These are phyloP conservation scores for Centropristis striata DNA, from an alignment of 2,113 vertebrate species.

Conservation along the genomic window DNA sequence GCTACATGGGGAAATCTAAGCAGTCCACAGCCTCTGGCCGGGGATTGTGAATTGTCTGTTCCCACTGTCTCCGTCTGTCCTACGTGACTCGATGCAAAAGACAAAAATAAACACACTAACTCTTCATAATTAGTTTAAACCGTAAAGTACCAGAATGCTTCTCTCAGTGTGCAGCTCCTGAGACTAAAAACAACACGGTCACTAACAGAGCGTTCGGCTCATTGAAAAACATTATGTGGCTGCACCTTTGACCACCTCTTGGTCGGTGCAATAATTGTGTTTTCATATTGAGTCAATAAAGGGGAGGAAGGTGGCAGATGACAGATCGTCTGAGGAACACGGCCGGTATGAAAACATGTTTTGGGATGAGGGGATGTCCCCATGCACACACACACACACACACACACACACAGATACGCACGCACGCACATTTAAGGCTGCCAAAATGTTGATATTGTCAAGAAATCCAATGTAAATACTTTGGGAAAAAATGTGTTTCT, in stretches of 20 bases:
- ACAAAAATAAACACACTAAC: neutral
- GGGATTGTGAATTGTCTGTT: neutral
- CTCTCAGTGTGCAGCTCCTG: slow-evolving; percentile 1
- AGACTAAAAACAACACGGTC: neutral
- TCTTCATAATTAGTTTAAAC: neutral
- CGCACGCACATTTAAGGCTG: neutral
- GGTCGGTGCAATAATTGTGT: slow-evolving; percentile 57
- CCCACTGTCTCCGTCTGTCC: neutral
- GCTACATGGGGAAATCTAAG: slow-evolving; percentile 12
- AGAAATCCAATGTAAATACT: neutral
- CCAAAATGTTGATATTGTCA: neutral
- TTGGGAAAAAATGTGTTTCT: neutral
- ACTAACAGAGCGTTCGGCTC: slow-evolving; percentile 45
- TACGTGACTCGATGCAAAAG: neutral
- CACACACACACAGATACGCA: neutral
- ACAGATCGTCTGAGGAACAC: slow-evolving; percentile 30
- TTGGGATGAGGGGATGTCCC: slow-evolving; percentile 20
- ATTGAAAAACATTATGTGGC: slow-evolving; percentile 68
- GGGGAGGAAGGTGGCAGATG: slow-evolving; percentile 55
- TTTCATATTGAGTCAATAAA: slow-evolving; percentile 75
- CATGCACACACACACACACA: neutral
- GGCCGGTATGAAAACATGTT: slow-evolving; percentile 10
- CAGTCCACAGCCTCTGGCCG: neutral
- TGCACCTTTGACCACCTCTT: slow-evolving; percentile 54
- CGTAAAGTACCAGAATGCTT: neutral